phyloP scores from a whole-genome alignment of 1,140 invertebrate genomes.

The Temnothorax curvispinosus region DNA sequence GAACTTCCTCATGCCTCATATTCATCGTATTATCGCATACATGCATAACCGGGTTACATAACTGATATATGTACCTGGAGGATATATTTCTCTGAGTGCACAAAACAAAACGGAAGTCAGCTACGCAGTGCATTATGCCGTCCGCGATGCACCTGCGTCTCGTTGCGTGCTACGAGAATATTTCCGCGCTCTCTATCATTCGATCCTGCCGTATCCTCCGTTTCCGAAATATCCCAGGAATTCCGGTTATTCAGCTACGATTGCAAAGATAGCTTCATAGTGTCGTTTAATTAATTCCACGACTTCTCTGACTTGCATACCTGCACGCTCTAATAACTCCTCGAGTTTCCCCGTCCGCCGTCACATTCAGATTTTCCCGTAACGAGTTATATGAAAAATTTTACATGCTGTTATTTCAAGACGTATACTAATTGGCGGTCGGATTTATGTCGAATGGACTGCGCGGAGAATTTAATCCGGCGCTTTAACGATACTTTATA shows the following conservation, averaged over 20 bases:
- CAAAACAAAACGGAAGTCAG: conserved; percentile 54
- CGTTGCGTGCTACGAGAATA: conserved; percentile 17
- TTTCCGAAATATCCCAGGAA: conserved; percentile 35
- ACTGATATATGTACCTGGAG: not conserved
- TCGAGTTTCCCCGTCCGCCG: not conserved
- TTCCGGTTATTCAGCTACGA: conserved; percentile 28
- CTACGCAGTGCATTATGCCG: conserved; percentile 48
- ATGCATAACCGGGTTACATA: not conserved
- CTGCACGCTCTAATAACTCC: conserved; percentile 26
- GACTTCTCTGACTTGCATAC: conserved; percentile 16
- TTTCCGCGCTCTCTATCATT: conserved; percentile 35
- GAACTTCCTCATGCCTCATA: conserved; percentile 3
- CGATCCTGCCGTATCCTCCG: conserved; percentile 23
- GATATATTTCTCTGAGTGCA: conserved; percentile 35
- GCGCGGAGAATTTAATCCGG: conserved; percentile 17
- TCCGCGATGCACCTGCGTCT: conserved; percentile 39
- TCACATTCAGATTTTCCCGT: conserved; percentile 43
- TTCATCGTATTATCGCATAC: conserved; percentile 19
- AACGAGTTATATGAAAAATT: conserved; percentile 42
- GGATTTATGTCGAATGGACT: conserved; percentile 32
- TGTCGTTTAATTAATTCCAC: conserved; percentile 40
- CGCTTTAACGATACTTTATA: conserved; percentile 3
- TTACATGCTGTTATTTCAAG: conserved; percentile 36
- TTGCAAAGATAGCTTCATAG: conserved; percentile 47
- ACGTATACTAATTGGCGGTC: conserved; percentile 28